Percentiles rank a stretch among this genome's conserved stretches.
These are phyloP conservation scores for Chrysomallon squamiferum DNA, from an alignment of 1,140 invertebrate genomes.

Conservation along the genomic window DNA sequence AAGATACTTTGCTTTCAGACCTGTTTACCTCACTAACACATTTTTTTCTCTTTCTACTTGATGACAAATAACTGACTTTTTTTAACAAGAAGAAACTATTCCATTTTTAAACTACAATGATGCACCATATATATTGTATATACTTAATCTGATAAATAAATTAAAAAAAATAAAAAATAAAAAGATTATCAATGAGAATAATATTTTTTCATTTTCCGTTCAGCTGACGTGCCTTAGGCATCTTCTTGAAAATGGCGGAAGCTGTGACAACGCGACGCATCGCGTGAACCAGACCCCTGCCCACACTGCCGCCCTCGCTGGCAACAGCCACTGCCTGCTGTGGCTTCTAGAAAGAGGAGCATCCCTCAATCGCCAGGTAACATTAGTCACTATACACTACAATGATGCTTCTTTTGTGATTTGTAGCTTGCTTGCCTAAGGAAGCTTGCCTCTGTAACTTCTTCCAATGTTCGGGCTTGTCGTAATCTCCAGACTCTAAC, in stretches of 20 bases:
- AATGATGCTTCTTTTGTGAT: constrained; percentile 5
- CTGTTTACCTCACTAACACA: too few species aligned
- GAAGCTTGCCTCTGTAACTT: constrained; percentile 27
- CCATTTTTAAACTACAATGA: too few species aligned
- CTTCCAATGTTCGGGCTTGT: constrained; percentile 9
- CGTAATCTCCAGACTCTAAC: constrained; percentile 40
- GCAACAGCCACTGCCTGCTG: constrained; percentile 47
- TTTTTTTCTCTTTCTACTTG: too few species aligned
- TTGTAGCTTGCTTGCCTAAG: constrained; percentile 55
- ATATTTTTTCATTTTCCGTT: constrained; percentile 15
- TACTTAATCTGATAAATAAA: too few species aligned
- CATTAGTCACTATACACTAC: neutral
- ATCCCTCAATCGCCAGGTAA: constrained; percentile 50
- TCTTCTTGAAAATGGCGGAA: constrained; percentile 38
- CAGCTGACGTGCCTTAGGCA: constrained; percentile 53
- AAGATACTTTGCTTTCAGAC: too few species aligned
- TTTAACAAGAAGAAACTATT: too few species aligned
- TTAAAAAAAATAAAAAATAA: too few species aligned
- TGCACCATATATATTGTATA: too few species aligned
- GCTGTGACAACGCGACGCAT: constrained; percentile 44
- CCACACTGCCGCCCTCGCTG: constrained; percentile 48
- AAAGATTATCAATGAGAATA: too few species aligned
- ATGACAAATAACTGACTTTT: too few species aligned
- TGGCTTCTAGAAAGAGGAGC: constrained; percentile 52
- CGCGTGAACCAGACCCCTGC: constrained; percentile 48